Base-by-base conservation (phyloP, 2,888 invertebrate species). In the Pegoplata infirma region DNA sequence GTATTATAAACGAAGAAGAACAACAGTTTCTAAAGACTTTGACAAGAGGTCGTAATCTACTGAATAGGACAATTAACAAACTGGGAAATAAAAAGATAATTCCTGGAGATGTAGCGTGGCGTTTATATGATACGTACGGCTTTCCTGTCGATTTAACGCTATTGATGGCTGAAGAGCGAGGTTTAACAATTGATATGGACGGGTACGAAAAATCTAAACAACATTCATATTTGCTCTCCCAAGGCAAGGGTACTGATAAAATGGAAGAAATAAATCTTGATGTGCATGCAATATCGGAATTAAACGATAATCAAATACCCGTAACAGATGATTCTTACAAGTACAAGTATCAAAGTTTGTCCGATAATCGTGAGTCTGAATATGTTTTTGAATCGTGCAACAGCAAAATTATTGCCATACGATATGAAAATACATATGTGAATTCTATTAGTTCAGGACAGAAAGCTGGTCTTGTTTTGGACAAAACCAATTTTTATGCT, bases 71-170 rank as follows among this genome's bases (percentile, higher is more conserved):
- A 1, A 95, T 99, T 80, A 92, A 92, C 67, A 97, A 97, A 88
- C 90, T 98, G 36, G 93, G 92, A 59, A 91, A 91, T 73, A 91
- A 92, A 1, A 94, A 93, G 86, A 91, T 92, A 55, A 91, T 99
- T 80, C 98, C 98, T 40, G 98, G 99, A 67, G 97, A 99, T 90
- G 94, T 99, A 58, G 98, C 99, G 1, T 99, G 99, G 99, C 93
- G 98, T 73, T 91, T 99, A 69, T 99, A 99, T 89, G 99, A 99
- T 87, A 99, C 99, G 0, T 99, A 99, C 88, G 99, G 99, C 16
- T 99, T 99, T 88, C 99, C 99, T 0, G 93, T 99, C 66, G 99
- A 99, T 91, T 92, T 99, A 80, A 99, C 99, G 0, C 95, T 96
- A 85, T 91, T 99, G 32, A 99, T 99, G 98, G 96, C 96, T 58